Conservation (phyloP, 2,888 invertebrate genomes). For the Galeruca laticollis region DNA sequence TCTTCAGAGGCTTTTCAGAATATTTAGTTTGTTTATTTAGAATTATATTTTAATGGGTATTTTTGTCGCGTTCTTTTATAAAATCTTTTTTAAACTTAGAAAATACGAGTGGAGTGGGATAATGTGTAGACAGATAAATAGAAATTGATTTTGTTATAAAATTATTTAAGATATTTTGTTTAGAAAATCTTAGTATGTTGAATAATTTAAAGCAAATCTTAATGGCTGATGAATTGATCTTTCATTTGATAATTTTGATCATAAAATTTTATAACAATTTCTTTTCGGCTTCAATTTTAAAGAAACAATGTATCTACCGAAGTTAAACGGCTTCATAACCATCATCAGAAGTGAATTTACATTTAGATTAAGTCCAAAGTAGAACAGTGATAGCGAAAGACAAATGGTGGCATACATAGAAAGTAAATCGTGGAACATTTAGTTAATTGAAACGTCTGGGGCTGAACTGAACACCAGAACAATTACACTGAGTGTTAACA, state of each 20-base stretch:
- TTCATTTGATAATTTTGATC: too few species aligned
- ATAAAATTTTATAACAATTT: background rate
- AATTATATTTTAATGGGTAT: constrained; percentile 7
- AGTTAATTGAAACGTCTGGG: constrained; percentile 68
- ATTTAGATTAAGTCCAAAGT: constrained; percentile 62
- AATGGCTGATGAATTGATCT: too few species aligned
- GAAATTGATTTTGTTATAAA: too few species aligned
- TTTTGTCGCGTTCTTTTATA: background rate
- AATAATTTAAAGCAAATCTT: too few species aligned
- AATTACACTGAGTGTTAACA: constrained; percentile 69
- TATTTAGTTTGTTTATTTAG: constrained; percentile 13
- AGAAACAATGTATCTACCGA: background rate
- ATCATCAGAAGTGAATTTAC: constrained; percentile 55
- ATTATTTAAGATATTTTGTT: too few species aligned
- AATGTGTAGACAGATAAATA: too few species aligned
- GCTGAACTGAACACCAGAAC: constrained; percentile 64
- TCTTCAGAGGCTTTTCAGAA: constrained; percentile 17
- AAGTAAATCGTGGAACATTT: constrained; percentile 68
- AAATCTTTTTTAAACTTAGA: background rate
- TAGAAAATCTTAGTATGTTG: too few species aligned
- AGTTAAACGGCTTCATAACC: background rate
- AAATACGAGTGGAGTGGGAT: too few species aligned
- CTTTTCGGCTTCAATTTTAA: too few species aligned
- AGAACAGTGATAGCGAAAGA: constrained; percentile 56
- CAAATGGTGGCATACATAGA: constrained; percentile 60